phyloP scores from a whole-genome alignment of 1,140 invertebrate species.

The Periplaneta americana region DNA sequence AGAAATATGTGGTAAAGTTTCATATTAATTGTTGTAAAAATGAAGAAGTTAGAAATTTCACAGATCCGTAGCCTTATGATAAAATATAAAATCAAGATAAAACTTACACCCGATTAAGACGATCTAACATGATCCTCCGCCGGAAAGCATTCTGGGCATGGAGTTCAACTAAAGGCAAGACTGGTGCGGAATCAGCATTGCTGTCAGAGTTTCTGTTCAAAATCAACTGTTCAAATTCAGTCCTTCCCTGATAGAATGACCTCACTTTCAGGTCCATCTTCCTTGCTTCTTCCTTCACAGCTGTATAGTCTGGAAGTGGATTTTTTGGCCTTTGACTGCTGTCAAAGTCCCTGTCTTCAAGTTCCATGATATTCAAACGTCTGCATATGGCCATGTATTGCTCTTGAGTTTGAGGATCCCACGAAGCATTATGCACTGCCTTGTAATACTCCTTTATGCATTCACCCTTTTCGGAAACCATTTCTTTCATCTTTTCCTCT shows the following conservation, averaged over 20 bases:
- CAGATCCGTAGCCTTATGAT: too few species aligned
- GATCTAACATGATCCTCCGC: constrained; percentile 47
- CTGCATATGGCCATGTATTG: constrained; percentile 47
- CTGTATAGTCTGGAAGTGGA: constrained; percentile 48
- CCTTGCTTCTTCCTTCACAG: constrained; percentile 49
- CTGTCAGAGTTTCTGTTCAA: constrained; percentile 23
- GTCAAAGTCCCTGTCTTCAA: constrained; percentile 39
- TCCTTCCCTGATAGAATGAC: constrained; percentile 41
- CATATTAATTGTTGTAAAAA: too few species aligned
- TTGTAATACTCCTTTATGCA: constrained; percentile 46
- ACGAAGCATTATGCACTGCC: constrained; percentile 29
- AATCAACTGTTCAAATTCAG: constrained; percentile 24
- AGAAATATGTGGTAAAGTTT: too few species aligned
- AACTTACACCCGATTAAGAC: constrained; percentile 42
- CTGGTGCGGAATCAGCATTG: constrained; percentile 28
- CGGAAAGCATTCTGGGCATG: constrained; percentile 49
- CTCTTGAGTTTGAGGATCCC: constrained; percentile 22
- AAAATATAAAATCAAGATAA: too few species aligned
- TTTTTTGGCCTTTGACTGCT: constrained; percentile 34
- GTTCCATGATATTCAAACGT: constrained; percentile 46
- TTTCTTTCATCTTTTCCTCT: constrained; percentile 46
- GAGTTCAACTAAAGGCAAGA: constrained; percentile 47
- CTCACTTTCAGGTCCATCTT: constrained; percentile 48
- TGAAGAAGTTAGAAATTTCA: too few species aligned
- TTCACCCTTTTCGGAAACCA: constrained; percentile 42